phyloP scores from a whole-genome alignment of 2,113 vertebrate genomes.

The Cygnus atratus region DNA sequence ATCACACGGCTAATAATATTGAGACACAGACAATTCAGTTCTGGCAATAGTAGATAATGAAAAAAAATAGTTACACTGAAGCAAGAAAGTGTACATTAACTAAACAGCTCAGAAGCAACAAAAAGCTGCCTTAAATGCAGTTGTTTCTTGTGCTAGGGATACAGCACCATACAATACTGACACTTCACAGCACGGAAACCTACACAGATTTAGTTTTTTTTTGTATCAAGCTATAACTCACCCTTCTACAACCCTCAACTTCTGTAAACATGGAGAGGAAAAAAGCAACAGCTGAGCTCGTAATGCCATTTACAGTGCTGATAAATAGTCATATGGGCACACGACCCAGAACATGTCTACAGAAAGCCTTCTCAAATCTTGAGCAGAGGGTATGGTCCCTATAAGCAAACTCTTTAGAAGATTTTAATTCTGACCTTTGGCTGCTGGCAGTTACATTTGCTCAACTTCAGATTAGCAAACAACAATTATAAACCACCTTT shows the following conservation, averaged over 20 bases:
- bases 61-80: neutral
- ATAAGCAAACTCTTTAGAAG: neutral
- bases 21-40: neutral
- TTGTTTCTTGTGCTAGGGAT: neutral
- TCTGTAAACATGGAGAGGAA: neutral
- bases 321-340: neutral
- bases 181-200: neutral
- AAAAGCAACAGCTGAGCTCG: neutral
- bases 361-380: neutral
- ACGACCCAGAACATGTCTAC: neutral
- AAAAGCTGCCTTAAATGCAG: neutral
- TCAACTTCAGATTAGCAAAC: neutral
- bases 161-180: neutral
- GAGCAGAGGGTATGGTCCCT: neutral
- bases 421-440: neutral
- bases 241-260: neutral
- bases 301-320: neutral
- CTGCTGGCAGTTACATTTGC: neutral
- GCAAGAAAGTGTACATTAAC: neutral
- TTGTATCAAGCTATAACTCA: neutral
- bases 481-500: conserved; percentile 2
- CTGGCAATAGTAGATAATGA: neutral
- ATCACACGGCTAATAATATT: neutral
- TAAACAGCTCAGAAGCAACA: neutral
- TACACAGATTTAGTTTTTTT: neutral